phyloP scores from a whole-genome alignment of 2,113 vertebrate species.

The Chamaea fasciata region DNA sequence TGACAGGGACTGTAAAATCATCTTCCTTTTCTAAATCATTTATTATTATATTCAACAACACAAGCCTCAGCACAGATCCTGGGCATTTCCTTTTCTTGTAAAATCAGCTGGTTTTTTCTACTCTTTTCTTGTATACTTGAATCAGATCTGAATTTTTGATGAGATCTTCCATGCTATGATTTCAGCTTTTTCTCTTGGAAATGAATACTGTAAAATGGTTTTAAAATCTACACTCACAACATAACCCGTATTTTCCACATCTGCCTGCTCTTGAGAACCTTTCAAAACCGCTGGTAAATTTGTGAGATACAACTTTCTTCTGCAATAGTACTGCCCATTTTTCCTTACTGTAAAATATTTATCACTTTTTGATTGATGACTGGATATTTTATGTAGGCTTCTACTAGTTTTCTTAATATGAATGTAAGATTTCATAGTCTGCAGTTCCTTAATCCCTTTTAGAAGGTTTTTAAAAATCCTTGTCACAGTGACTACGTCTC shows the following conservation, averaged over 20 bases:
- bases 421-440: background rate
- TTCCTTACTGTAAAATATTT: background rate
- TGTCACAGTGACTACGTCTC: background rate
- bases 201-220: background rate
- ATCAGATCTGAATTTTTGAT: background rate
- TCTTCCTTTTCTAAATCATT: background rate
- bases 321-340: background rate
- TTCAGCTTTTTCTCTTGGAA: background rate
- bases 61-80: background rate
- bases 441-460: background rate
- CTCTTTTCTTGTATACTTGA: background rate
- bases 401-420: background rate
- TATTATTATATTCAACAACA: background rate
- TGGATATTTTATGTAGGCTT: background rate
- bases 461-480: background rate
- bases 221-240: background rate
- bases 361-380: background rate
- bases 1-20: background rate
- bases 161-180: background rate
- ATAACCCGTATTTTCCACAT: background rate
- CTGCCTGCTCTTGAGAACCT: background rate
- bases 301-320: background rate
- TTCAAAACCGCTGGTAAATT: background rate
- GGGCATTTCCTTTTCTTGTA: background rate
- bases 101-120: background rate